A percentile compares a stretch with the other conserved stretches of the same genome.
Conservation (phyloP, 1,140 invertebrate species). For the Drosophila obscura region DNA sequence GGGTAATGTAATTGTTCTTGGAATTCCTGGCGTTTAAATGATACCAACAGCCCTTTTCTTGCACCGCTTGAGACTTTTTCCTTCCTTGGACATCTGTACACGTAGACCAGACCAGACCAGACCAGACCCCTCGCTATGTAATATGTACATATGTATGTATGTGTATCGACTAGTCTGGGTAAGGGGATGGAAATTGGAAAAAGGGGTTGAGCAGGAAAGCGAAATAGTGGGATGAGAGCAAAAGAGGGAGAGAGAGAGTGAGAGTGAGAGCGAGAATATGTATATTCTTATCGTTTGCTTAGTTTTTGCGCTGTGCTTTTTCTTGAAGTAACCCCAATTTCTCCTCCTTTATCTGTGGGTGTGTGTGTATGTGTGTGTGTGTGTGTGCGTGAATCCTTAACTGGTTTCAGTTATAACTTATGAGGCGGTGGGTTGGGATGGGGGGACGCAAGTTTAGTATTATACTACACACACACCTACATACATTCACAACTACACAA, state of each 20-base stretch:
- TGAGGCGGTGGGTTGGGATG: constrained; percentile 15
- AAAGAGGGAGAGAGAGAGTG: background rate
- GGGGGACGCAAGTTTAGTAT: constrained; percentile 48
- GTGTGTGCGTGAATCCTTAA: constrained; percentile 10
- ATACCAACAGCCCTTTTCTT: too few species aligned
- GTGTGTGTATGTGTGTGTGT: constrained; percentile 6
- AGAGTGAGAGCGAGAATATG: constrained; percentile 18
- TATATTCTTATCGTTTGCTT: constrained; percentile 48
- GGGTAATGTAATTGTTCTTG: constrained; percentile 10
- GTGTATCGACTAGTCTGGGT: background rate
- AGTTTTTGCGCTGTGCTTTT: constrained; percentile 41
- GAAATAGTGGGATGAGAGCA: background rate
- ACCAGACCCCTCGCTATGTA: background rate
- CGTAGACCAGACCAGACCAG: too few species aligned
- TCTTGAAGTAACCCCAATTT: constrained; percentile 64
- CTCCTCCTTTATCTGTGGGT: constrained; percentile 29
- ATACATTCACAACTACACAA: constrained; percentile 12
- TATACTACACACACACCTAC: constrained; percentile 22
- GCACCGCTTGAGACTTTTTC: too few species aligned
- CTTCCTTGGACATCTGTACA: too few species aligned
- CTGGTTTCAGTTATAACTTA: constrained; percentile 20
- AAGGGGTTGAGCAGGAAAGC: background rate
- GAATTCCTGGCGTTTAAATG: too few species aligned
- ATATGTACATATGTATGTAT: too few species aligned
- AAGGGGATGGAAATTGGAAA: constrained; percentile 1